Conservation (phyloP, 2,888 invertebrate species). For the Nasonovia ribisnigri region DNA sequence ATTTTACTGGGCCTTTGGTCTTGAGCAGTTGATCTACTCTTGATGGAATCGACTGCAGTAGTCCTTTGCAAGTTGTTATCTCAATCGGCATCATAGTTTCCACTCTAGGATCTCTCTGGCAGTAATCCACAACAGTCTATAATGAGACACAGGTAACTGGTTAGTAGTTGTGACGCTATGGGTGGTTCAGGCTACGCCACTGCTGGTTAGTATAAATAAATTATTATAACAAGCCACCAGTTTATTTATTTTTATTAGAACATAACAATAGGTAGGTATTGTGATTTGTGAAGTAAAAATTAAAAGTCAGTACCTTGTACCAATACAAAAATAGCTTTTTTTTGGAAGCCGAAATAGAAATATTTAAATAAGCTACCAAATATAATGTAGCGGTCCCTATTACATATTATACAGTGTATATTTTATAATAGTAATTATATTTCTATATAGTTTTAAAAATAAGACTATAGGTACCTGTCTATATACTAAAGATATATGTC, state of each 20-base stretch:
- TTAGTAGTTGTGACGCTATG: background rate
- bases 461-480: too few species aligned
- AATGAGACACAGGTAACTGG: background rate
- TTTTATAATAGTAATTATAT: background rate
- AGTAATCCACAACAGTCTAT: conserved; percentile 22
- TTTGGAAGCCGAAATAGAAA: background rate
- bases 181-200: too few species aligned
- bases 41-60: background rate
- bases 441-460: background rate
- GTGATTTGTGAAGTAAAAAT: background rate
- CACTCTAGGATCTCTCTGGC: background rate
- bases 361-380: background rate
- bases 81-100: background rate
- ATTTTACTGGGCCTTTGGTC: background rate
- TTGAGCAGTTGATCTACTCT: conserved; percentile 1
- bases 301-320: background rate
- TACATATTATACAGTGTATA: background rate
- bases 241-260: too few species aligned
- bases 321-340: background rate
- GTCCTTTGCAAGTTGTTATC: background rate
- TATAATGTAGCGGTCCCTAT: background rate
- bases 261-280: too few species aligned
- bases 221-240: background rate
- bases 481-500: too few species aligned
- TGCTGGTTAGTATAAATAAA: background rate